Evolutionary conservation across 2,888 invertebrate genomes (phyloP), one percentile per base, ranked within the genome.

Genomic region (Papilio gigon): DNA sequence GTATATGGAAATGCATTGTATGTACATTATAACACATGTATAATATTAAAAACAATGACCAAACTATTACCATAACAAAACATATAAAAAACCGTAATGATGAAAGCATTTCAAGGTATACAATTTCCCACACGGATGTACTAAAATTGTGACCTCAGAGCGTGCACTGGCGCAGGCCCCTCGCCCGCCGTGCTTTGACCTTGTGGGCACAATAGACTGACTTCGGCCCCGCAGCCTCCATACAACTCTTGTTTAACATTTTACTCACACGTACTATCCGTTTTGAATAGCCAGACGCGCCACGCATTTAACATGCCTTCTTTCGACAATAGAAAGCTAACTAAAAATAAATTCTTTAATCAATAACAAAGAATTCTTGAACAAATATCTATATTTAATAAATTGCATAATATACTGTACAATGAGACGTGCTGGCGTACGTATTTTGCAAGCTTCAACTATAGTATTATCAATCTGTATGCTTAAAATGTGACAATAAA

Each of bases 131-230:
- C 80, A 79, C 76, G 75, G 74, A 72, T 71, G 73, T 72, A 78
- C 74, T 80, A 82, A 82, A 80, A 80, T 27, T 80, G 78, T 80
- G 87, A 82, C 84, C 83, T 85, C 79, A 84, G 83, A 85, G 82
- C 78, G 78, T 74, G 80, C 71, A 63, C 67, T 67, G 78, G 75
- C 77, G 77, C 77, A 79, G 77, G 78, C 80, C 79, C 80, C 78
- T 78, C 77, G 76, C 76, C 76, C 76, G 72, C 71, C 78, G 87
- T 85, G 76, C 86, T 83, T 84, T 87, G 88, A 90, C 89, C 89
- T 90, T 90, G 89, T 78, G 76, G 76, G 68, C 77, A 87, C 88
- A 88, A 88, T 87, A 79, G 85, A 77, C 75, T 71, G 75, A 75
- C 77, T 78, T 76, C 77, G 78, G 78, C 80, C 80, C 78, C 73